A percentile compares a stretch with the other conserved stretches of the same genome.
Evolutionary conservation across 2,888 invertebrate genomes (phyloP).

Genomic region (Pterostichus madidus): DNA sequence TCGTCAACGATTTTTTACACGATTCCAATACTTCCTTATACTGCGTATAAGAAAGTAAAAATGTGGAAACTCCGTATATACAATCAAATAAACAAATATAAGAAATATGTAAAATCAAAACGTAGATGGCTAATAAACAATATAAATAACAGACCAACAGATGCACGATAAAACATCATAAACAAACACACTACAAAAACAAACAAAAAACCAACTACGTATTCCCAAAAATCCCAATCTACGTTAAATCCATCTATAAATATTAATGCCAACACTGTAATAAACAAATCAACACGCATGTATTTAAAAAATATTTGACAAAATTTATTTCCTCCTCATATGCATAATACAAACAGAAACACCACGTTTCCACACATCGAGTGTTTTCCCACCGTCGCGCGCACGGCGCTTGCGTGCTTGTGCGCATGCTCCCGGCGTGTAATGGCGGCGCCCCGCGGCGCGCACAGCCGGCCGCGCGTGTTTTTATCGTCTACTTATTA

Average conservation of each 20-base stretch:
- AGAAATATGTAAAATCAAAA: too few species aligned
- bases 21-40: too few species aligned
- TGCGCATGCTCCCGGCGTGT: constrained; percentile 28
- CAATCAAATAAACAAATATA: too few species aligned
- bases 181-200: neutral
- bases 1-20: too few species aligned
- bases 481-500: constrained; percentile 54
- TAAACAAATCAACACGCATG: constrained; percentile 38
- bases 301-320: constrained; percentile 36
- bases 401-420: neutral
- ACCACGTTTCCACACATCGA: neutral
- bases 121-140: too few species aligned
- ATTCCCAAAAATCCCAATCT: neutral
- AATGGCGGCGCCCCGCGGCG: constrained; percentile 47
- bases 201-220: neutral
- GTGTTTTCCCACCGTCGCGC: neutral
- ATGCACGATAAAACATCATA: too few species aligned
- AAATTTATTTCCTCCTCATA: constrained; percentile 32
- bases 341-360: constrained; percentile 51
- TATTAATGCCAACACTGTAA: constrained; percentile 38
- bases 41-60: too few species aligned
- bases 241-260: constrained; percentile 24
- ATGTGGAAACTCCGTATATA: too few species aligned
- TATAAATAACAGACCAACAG: too few species aligned
- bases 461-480: constrained; percentile 24